A percentile compares a stretch with the other conserved stretches of the same genome.
Evolutionary conservation across 2,888 invertebrate genomes (phyloP).

Genomic region (Merodon equestris): DNA sequence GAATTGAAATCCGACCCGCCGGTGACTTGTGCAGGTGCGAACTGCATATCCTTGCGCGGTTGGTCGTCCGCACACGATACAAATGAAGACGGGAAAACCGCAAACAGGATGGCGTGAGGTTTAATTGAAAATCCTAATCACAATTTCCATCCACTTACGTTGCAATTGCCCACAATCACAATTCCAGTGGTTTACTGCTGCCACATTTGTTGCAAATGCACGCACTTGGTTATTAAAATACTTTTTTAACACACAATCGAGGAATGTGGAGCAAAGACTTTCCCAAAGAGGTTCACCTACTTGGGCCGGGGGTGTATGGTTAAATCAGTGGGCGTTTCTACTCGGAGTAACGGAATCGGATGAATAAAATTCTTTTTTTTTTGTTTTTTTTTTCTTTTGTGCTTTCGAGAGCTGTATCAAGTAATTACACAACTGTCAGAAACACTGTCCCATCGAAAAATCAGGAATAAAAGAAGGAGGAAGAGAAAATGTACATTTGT

Average conservation of each 20-base stretch:
- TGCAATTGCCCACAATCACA: constrained; percentile 39
- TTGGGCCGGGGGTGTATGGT: too few species aligned
- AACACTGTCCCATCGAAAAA: constrained; percentile 28
- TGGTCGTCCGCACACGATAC: neutral
- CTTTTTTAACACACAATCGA: neutral
- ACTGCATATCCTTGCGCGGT: constrained; percentile 51
- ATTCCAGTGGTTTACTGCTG: constrained; percentile 14
- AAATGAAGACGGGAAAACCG: constrained; percentile 3
- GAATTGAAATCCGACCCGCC: constrained; percentile 22
- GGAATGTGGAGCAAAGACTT: neutral
- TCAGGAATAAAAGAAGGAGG: neutral
- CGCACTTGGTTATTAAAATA: constrained; percentile 35
- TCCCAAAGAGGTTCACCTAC: too few species aligned
- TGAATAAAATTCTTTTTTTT: constrained; percentile 40
- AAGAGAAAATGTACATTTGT: too few species aligned
- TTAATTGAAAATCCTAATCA: constrained; percentile 68
- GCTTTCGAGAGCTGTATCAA: constrained; percentile 39
- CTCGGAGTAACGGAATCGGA: neutral
- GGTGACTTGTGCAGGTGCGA: constrained; percentile 62
- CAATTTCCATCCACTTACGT: constrained; percentile 59
- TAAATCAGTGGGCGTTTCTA: neutral
- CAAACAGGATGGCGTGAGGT: constrained; percentile 59
- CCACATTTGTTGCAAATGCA: constrained; percentile 54
- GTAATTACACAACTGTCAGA: constrained; percentile 60
- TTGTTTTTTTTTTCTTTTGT: neutral